Evolutionary conservation across 2,888 invertebrate species (phyloP), one percentile per base, ranked within the genome.

Genomic region (Limnephilus rhombicus): DNA sequence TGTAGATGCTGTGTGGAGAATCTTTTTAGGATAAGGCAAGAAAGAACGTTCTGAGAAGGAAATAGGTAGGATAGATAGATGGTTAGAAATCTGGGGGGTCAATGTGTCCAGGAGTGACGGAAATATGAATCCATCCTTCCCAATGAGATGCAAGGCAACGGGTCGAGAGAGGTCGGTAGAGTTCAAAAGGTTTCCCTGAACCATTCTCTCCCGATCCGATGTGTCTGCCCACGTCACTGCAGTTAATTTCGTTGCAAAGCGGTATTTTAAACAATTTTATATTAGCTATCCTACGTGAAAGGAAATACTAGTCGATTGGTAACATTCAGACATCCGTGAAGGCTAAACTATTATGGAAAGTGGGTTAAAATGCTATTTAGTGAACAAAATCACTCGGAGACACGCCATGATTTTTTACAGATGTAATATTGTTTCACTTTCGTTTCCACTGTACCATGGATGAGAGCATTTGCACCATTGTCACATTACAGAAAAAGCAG

Each of bases 261-360:
- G 68, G 24, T 68, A 68, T 68, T 68, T 68, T 68, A 24, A 24
- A 68, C 68, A 68, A 24, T 24, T 68, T 68, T 68, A 18, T 18
- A 82, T 29, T 29, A 13, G 31, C 31, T 18, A 83, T 83, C 31
- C 34, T 83, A 37, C 82, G 31, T 7, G 31, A 83, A 83, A 34
- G 82, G 82, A 83, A 83, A 83, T 24, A 37, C 34, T 83, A 83
- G 34, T 13, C 82, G 15, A 11, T 31, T 31, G 34, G 31, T 83
- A 34, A 29, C 15, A 83, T 83, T 83, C 11, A 85, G 37, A 85
- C 24, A 85, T n/a, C 41, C 85, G 85, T 41, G 85, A 85, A 85
- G 85, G 85, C 41, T n/a, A 85, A 85, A 34, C 68, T 68, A 68
- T 68, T 68, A 68, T 85, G 24, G 41, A 85, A 37, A 85, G 85